Percentiles rank a stretch among this genome's conserved stretches.
Evolutionary conservation across 2,888 invertebrate genomes (phyloP).

Genomic region (Archips xylosteana): DNA sequence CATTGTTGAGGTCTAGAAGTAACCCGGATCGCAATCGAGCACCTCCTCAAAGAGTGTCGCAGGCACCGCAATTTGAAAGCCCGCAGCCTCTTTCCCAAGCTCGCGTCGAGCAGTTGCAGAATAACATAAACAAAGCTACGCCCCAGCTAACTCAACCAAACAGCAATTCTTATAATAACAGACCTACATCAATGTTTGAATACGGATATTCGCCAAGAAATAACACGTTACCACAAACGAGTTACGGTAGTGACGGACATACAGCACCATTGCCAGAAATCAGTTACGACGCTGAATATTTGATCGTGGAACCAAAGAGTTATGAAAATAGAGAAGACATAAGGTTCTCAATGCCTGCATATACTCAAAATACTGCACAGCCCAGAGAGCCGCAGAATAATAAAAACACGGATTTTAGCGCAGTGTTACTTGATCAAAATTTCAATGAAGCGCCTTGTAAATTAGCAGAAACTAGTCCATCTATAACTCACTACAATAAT

Average conservation of each 20-base stretch:
- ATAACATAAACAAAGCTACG: conserved; percentile 55
- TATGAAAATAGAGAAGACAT: conserved; percentile 10
- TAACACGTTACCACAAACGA: conserved; percentile 49
- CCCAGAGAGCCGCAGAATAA: background rate
- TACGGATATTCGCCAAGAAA: conserved; percentile 51
- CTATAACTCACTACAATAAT: background rate
- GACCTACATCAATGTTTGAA: conserved; percentile 62
- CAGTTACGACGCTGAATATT: conserved; percentile 67
- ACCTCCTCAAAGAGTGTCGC: conserved; percentile 49
- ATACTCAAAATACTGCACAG: conserved; percentile 3
- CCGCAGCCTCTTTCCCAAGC: conserved; percentile 12
- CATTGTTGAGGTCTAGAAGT: conserved; percentile 75
- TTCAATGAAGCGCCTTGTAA: background rate
- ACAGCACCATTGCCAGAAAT: conserved; percentile 62
- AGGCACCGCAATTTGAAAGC: conserved; percentile 49
- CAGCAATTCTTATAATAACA: conserved; percentile 53
- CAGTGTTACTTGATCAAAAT: conserved; percentile 12
- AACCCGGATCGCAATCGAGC: conserved; percentile 66
- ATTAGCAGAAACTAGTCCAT: background rate
- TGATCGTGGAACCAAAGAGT: conserved; percentile 41
- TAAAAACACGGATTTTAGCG: background rate
- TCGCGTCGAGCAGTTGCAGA: conserved; percentile 31
- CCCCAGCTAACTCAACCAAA: conserved; percentile 55
- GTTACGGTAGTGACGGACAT: conserved; percentile 58
- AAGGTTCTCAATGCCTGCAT: conserved; percentile 9